Evolutionary conservation across 2,113 vertebrate genomes (phyloP).

Genomic region (Kryptolebias marmoratus): DNA sequence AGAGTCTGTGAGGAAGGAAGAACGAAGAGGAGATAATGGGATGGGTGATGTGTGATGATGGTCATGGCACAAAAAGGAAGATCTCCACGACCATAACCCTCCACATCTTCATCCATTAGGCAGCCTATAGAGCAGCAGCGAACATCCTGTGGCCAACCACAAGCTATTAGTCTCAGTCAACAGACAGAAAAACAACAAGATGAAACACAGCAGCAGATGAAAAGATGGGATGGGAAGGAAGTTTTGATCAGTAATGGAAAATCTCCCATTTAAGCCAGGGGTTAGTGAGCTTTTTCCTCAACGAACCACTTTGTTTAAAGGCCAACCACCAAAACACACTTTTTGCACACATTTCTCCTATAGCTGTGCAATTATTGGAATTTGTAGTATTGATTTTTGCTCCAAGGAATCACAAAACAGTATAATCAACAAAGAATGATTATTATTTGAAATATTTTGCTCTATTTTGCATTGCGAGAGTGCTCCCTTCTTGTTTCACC

Average conservation of each 20-base stretch:
- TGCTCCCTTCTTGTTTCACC: no score
- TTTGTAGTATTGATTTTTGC: no score
- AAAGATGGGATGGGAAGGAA: conserved; percentile 24
- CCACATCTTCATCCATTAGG: conserved; percentile 66
- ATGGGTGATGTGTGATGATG: conserved; percentile 32
- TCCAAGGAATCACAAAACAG: no score
- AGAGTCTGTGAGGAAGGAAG: conserved; percentile 15
- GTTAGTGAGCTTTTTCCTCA: conserved; percentile 26
- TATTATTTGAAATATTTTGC: no score
- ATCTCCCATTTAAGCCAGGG: conserved; percentile 29
- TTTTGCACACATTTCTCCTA: conserved; percentile 33
- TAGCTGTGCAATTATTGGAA: no score
- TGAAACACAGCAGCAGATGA: conserved; percentile 48
- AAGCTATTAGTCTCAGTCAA: conserved; percentile 56
- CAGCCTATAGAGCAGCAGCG: conserved; percentile 28
- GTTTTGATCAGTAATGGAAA: conserved; percentile 50
- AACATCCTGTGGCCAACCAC: conserved; percentile 66
- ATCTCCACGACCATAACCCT: conserved; percentile 43
- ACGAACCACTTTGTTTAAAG: conserved; percentile 14
- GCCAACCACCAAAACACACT: conserved; percentile 28
- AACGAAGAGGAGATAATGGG: conserved; percentile 16
- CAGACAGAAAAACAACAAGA: conserved; percentile 46
- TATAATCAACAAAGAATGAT: no score
- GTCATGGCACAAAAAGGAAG: conserved; percentile 26
- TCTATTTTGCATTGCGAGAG: no score